Evolutionary conservation across 1,140 invertebrate species (phyloP).

Genomic region (Megalopta genalis): DNA sequence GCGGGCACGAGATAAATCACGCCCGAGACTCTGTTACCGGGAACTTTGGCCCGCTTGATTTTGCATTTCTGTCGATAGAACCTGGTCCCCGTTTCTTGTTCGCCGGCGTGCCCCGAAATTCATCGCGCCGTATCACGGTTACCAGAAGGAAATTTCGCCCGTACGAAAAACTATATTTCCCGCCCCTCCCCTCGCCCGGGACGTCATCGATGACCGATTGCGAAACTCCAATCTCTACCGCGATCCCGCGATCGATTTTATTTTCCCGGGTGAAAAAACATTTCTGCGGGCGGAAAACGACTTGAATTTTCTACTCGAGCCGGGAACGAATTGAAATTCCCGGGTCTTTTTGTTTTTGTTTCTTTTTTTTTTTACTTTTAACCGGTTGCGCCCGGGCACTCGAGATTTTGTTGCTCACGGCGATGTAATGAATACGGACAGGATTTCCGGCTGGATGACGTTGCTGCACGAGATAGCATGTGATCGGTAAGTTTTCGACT

Average conservation of each 20-base stretch:
- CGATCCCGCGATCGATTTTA: background rate
- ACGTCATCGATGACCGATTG: background rate
- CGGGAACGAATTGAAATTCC: background rate
- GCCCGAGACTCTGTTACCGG: slow-evolving; percentile 11
- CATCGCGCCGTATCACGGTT: too few relatives aligned
- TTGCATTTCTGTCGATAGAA: slow-evolving; percentile 23
- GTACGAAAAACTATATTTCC: background rate
- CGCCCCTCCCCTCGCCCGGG: too few relatives aligned
- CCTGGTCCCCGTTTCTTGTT: background rate
- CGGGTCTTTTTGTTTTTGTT: background rate
- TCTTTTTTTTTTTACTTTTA: background rate
- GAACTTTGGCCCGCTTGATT: slow-evolving; percentile 30
- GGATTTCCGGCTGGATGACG: background rate
- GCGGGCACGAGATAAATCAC: slow-evolving; percentile 39
- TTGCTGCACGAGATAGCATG: background rate
- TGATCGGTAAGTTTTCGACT: background rate
- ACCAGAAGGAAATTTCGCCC: background rate
- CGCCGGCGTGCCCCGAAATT: background rate
- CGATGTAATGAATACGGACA: background rate
- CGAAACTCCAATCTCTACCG: background rate
- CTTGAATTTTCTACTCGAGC: background rate
- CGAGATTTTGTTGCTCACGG: background rate
- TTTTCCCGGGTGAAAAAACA: background rate
- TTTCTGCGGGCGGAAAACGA: background rate
- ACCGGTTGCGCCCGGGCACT: too few relatives aligned